These are phyloP conservation scores for Fabriciana adippe DNA, from an alignment of 2,888 invertebrate species.

Conservation along the genomic window DNA sequence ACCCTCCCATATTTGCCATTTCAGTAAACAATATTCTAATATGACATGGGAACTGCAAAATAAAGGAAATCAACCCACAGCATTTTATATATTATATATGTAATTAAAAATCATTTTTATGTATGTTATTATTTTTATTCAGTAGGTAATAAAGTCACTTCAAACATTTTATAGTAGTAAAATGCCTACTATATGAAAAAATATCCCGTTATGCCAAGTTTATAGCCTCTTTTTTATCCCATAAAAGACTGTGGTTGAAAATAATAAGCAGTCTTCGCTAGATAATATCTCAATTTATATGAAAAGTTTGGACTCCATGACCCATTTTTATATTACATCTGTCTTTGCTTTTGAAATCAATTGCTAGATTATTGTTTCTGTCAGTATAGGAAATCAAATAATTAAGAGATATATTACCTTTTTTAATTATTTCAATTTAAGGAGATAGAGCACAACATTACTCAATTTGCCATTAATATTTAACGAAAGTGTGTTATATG, in stretches of 20 bases:
- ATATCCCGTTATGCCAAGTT: conserved; percentile 47
- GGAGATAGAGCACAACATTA: no score
- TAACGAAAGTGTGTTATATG: no score
- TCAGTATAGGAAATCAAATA: no score
- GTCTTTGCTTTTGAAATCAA: background rate
- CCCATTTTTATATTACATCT: conserved; percentile 2
- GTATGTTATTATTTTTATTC: conserved; percentile 38
- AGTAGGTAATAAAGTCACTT: conserved; percentile 48
- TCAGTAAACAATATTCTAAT: no score
- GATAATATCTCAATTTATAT: conserved; percentile 49
- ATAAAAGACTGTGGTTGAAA: conserved; percentile 50
- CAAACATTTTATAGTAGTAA: conserved; percentile 39
- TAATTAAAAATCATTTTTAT: no score
- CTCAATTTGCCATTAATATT: no score
- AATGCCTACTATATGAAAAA: conserved; percentile 49
- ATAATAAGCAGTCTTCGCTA: conserved; percentile 45
- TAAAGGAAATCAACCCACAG: no score
- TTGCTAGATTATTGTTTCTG: background rate
- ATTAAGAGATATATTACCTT: no score
- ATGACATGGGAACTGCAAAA: no score
- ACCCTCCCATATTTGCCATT: no score
- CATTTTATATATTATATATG: no score
- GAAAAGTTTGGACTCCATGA: conserved; percentile 43
- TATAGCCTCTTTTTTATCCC: conserved; percentile 49
- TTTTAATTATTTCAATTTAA: no score